Conservation (phyloP, 2,888 invertebrate genomes). For the Synanthedon tipuliformis region DNA sequence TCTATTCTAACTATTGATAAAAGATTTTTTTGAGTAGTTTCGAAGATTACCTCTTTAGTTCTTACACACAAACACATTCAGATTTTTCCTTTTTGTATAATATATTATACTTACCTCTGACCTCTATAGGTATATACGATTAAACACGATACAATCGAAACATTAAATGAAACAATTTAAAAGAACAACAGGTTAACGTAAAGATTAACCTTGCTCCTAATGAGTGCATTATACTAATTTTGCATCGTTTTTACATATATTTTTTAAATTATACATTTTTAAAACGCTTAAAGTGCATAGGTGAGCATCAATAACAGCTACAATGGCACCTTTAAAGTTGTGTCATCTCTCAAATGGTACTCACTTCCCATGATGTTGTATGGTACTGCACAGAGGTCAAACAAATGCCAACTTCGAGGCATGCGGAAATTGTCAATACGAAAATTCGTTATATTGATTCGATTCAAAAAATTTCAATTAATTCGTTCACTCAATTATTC, state of each 20-base stretch:
- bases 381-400: slow-evolving; percentile 28
- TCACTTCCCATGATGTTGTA: slow-evolving; percentile 31
- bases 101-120: slow-evolving; percentile 8
- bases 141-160: slow-evolving; percentile 24
- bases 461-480: no score
- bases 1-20: no score
- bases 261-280: neutral
- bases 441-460: slow-evolving; percentile 2
- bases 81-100: no score
- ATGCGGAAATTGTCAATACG: slow-evolving; percentile 28
- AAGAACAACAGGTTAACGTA: slow-evolving; percentile 17
- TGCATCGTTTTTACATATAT: neutral
- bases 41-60: no score
- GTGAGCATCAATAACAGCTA: neutral
- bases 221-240: slow-evolving; percentile 2
- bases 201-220: slow-evolving; percentile 26
- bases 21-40: no score
- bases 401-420: slow-evolving; percentile 35
- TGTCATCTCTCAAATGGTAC: slow-evolving; percentile 43
- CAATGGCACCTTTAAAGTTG: slow-evolving; percentile 18
- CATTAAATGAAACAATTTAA: slow-evolving; percentile 21
- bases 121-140: slow-evolving; percentile 21
- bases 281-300: neutral
- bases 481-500: no score
- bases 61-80: no score